These are phyloP conservation scores for Catagonus wagneri DNA, from an alignment of 2,113 vertebrate species.

Conservation along the genomic window DNA sequence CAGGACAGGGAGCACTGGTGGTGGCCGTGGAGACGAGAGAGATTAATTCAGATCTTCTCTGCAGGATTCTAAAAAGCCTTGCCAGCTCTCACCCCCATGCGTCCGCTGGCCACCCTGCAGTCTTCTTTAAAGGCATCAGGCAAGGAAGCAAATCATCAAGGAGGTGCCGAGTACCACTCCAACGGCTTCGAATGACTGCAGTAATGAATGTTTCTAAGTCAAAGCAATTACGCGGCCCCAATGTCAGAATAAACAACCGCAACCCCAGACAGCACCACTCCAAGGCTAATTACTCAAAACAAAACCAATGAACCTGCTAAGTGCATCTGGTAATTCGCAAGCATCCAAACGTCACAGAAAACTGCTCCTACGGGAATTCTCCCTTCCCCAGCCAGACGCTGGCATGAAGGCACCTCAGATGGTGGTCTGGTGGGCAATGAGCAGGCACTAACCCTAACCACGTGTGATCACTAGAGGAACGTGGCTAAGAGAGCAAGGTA, in stretches of 20 bases:
- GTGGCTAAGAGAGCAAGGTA: not conserved
- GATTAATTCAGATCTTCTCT: not conserved
- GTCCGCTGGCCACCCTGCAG: constrained; percentile 25
- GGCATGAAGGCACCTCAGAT: not conserved
- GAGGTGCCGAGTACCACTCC: constrained; percentile 45
- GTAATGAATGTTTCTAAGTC: constrained; percentile 75
- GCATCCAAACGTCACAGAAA: not conserved
- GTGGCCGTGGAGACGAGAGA: not conserved
- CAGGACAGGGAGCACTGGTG: not conserved
- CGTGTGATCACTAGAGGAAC: not conserved
- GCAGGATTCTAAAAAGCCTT: not conserved
- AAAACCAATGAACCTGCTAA: constrained; percentile 51
- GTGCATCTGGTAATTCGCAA: constrained; percentile 27
- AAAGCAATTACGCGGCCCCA: constrained; percentile 59
- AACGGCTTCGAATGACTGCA: constrained; percentile 52
- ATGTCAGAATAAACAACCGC: constrained; percentile 66
- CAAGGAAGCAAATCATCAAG: constrained; percentile 51
- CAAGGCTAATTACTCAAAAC: constrained; percentile 64
- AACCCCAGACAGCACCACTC: constrained; percentile 59
- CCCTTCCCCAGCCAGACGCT: accelerated
- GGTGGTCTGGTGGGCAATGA: not conserved
- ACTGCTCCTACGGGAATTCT: not conserved
- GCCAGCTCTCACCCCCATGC: not conserved
- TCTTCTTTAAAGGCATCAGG: constrained; percentile 35
- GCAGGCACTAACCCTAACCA: not conserved